Evolutionary conservation across 92 coral and sea anemone genomes (phyloP), one percentile per base, ranked within the genome.

Genomic region (Chrysogorgia sp.): DNA sequence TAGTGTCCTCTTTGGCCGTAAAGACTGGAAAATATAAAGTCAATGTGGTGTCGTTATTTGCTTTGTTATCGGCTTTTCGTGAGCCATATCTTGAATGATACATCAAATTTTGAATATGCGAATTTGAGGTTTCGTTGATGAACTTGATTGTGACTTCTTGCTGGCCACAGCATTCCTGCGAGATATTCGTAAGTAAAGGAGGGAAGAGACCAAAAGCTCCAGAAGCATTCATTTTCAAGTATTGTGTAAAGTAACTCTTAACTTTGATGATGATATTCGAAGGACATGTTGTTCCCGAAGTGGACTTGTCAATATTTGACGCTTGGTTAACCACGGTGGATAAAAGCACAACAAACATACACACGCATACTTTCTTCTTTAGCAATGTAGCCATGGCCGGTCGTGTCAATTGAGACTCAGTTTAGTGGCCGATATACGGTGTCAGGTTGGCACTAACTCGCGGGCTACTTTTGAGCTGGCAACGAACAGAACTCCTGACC

Each of bases 121-220:
- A 28, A 30, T 22, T 15, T 0, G 65, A 48, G 1, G 79, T 52
- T 25, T 72, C 79, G 53, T 72, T 52, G 10, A 53, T 37, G 41
- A 53, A 72, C 20, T 1, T 72, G 29, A 72, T 21, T 28, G 35
- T 17, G 52, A 72, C 32, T 9, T 71, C 29, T 7, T 72, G 24
- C 7, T 20, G 50, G 3, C 22, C 15, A 23, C 79, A 72, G 21
- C 79, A 72, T 0, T 9, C 33, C 25, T 28, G 5, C 0, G 64
- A 52, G 3, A 72, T 14, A 15, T 72, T 72, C 19, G 1, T 26
- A 25, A 49, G 28, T n/a, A 72, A 21, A 1, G 32, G 79, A 1
- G 79, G 79, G 64, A 72, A 72, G 0, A 56, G 53, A 25, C 79
- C 79, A 52, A 23, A 34, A 12, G 65, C 14, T 0, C 50, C 58